Conservation (phyloP, 2,113 vertebrate genomes). For the Entomyzon cyanotis region DNA sequence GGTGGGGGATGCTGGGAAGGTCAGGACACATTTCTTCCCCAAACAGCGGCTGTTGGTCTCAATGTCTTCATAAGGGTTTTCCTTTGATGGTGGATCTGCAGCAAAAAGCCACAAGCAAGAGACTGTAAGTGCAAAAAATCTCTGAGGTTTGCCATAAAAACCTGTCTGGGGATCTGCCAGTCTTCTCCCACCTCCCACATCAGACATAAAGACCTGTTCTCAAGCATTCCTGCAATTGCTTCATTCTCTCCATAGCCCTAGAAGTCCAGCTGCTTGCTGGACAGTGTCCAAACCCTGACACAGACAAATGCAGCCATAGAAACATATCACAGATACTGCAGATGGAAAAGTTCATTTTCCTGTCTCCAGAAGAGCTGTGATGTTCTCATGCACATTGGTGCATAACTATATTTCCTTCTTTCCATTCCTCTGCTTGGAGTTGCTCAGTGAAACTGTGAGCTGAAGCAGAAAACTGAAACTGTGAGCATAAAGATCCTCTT, state of each 20-base stretch:
- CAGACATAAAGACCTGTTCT: conserved; percentile 46
- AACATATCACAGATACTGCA: background rate
- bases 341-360: conserved; percentile 37
- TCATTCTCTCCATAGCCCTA: background rate
- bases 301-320: background rate
- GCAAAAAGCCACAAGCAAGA: conserved; percentile 38
- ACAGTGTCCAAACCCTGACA: conserved; percentile 27
- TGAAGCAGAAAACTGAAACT: background rate
- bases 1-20: conserved; percentile 79
- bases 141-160: conserved; percentile 39
- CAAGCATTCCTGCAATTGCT: conserved; percentile 41
- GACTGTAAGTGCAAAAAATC: background rate
- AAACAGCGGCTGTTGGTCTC: conserved; percentile 89
- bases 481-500: background rate
- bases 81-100: conserved; percentile 91
- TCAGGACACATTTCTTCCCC: conserved; percentile 86
- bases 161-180: background rate
- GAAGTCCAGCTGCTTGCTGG: conserved; percentile 43
- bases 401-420: background rate
- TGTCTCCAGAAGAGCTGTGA: background rate
- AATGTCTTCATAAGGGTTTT: conserved; percentile 97
- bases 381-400: background rate
- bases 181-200: background rate
- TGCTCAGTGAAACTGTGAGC: background rate
- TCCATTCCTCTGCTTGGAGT: background rate